Base-by-base conservation (phyloP, 2,888 invertebrate genomes). In the Metopia argyrocephala region DNA sequence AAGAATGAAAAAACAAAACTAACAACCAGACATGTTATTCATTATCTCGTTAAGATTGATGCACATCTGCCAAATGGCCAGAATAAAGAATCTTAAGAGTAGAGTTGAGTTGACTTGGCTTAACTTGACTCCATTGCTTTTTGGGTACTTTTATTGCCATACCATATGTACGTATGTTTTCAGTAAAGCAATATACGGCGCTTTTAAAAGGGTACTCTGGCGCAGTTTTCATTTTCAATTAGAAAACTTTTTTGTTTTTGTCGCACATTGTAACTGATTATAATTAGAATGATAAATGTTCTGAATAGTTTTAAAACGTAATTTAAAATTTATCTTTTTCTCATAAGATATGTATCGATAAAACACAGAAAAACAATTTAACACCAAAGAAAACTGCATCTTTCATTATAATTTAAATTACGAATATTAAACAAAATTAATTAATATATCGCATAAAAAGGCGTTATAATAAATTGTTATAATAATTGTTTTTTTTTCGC, bases 41-140 rank as follows among this genome's bases (percentile, higher is more conserved):
- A 74, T 70, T 81, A 81, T 70, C 25, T 61, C 61, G 56, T 65
- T 48, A 66, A 74, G 69, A 81, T 78, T 78, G 81, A 78, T 81
- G 74, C 69, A 61, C 78, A 81, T 74, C 69, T 81, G 81, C 78
- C 78, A 81, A 74, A 70, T 70, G 15, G 31, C 7, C 5, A 59
- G 18, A 46, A 69, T 27, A 25, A 50, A n/a, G 9, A 62, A 38
- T 46, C 68, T 20, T 18, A 48, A 15, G 6, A 2, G 12, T 38
- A 12, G 12, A 38, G 6, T 21, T 9, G 23, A 9, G 61, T 59
- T 54, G 9, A 5, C 28, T 57, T 54, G 48, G 54, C 18, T 21
- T 9, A 20, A 9, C 62, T 59, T 54, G 9, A 5, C 28, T 57
- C 46, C 38, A 61, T n/a, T 76, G 23, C 57, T 15, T 45, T 45